Base-by-base conservation (phyloP, 2,797 vertebrate genomes). In the Carapus acus region DNA sequence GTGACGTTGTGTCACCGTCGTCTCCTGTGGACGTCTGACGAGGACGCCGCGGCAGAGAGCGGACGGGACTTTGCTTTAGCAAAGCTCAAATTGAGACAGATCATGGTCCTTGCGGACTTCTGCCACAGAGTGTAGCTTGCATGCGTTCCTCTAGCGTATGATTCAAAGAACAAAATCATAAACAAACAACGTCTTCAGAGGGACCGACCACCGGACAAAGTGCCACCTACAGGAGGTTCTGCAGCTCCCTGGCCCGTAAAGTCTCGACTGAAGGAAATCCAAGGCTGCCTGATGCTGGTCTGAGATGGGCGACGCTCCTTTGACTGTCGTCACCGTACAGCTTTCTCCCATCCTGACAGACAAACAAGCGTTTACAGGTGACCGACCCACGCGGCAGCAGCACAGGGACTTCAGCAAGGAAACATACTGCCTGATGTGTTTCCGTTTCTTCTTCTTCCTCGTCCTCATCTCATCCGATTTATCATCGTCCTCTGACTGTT, bases 181-280 rank as follows among this genome's bases (percentile, higher is more conserved):
- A 33, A 7, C 9, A 33, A 4, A 33, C 6, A 33, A 33, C 14
- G 8, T 33, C 31, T 33, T 29, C 11, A 6, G 11, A 11, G 27
- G 27, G 6, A 33, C 31, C 14, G 31, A 33, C 12, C n/a, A n/a
- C n/a, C n/a, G n/a, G n/a, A n/a, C n/a, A n/a, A n/a, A n/a, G n/a
- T n/a, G 6, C 11, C 6, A 36, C 83, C 86, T 76, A 98, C 95
- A 90, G 6, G 85, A 90, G 5, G 79, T 90, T 66, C 96, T 85
- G 48, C 77, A 82, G 78, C 79, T 77, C n/a, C 80, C 84, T 0
- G 83, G 65, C 14, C 94, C 94, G 0, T 96, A 97, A 2, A 97
- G 75, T 1, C 88, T 83, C n/a, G 74, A 56, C 0, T 55, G 87
- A 41, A 97, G 11, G 42, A 98, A 99, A 12, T 86, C 85, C 50